These are phyloP conservation scores for Mechanitis mazaeus DNA, from an alignment of 2,888 invertebrate species.

Conservation along the genomic window DNA sequence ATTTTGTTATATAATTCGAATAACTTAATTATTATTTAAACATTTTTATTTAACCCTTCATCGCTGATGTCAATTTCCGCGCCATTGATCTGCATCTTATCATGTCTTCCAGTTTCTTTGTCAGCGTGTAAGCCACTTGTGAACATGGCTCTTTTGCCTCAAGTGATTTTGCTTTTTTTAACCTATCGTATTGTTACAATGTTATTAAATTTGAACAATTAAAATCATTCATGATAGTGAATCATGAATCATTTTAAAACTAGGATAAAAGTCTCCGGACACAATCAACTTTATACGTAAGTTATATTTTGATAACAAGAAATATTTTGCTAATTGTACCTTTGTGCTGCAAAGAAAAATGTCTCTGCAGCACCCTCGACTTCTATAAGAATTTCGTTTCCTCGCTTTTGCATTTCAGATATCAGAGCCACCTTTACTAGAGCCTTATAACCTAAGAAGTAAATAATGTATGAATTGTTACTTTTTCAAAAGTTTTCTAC, in stretches of 20 bases:
- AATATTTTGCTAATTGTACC: constrained; percentile 36
- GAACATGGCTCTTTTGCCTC: constrained; percentile 41
- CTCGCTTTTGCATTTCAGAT: constrained; percentile 61
- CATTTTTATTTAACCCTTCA: constrained; percentile 47
- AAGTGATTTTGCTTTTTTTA: constrained; percentile 45
- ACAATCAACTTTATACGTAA: too few species aligned
- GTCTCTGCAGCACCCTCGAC: constrained; percentile 50
- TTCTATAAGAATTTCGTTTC: constrained; percentile 56
- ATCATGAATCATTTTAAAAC: too few species aligned
- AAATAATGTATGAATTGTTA: too few species aligned
- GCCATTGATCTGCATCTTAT: constrained; percentile 48
- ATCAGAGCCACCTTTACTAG: constrained; percentile 51
- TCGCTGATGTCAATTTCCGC: constrained; percentile 47
- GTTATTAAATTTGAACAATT: background rate
- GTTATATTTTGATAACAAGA: too few species aligned
- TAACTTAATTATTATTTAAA: background rate
- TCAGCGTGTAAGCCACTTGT: constrained; percentile 40
- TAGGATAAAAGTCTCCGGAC: too few species aligned
- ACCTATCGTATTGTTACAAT: constrained; percentile 31
- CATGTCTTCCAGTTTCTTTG: constrained; percentile 53
- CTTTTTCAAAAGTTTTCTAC: background rate
- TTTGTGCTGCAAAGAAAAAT: constrained; percentile 63
- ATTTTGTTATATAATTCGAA: too few species aligned
- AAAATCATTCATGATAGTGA: background rate
- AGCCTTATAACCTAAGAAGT: constrained; percentile 48